Evolutionary conservation across 2,797 vertebrate genomes (phyloP).

Genomic region (Urosaurus nigricauda): DNA sequence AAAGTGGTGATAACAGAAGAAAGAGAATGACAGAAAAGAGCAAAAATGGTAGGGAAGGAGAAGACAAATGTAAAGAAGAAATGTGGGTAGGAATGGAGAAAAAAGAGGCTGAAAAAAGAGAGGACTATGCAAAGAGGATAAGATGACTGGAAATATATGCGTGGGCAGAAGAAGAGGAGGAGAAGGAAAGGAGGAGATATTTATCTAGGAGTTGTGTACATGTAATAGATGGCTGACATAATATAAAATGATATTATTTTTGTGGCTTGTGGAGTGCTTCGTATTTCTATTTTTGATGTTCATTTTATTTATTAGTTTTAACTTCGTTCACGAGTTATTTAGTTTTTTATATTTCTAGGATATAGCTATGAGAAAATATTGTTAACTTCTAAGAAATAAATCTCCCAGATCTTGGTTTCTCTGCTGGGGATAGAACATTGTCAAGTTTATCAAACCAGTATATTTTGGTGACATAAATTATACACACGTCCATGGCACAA

Average conservation of each 20-base stretch:
- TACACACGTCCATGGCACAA: conserved; percentile 7
- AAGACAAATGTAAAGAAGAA: too few relatives aligned
- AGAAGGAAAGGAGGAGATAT: too few relatives aligned
- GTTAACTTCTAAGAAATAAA: conserved; percentile 4
- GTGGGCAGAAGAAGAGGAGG: too few relatives aligned
- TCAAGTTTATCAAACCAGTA: conserved; percentile 1
- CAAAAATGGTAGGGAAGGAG: too few relatives aligned
- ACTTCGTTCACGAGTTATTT: not conserved
- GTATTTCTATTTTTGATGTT: not conserved
- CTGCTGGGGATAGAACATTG: not conserved
- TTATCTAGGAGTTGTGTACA: not conserved
- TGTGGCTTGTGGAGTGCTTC: too few relatives aligned
- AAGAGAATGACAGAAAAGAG: too few relatives aligned
- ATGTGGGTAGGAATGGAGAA: too few relatives aligned
- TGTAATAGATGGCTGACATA: not conserved
- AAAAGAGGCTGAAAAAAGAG: too few relatives aligned
- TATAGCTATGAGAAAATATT: not conserved
- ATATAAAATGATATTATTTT: not conserved
- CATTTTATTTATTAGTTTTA: not conserved
- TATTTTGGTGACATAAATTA: conserved; percentile 13
- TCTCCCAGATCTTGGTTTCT: conserved; percentile 11
- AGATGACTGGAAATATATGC: too few relatives aligned
- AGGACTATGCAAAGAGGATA: too few relatives aligned
- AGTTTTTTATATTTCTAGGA: not conserved
- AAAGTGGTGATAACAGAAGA: too few relatives aligned